Evolutionary conservation across 2,797 vertebrate species (phyloP).

Genomic region (Sitta carolinensis): DNA sequence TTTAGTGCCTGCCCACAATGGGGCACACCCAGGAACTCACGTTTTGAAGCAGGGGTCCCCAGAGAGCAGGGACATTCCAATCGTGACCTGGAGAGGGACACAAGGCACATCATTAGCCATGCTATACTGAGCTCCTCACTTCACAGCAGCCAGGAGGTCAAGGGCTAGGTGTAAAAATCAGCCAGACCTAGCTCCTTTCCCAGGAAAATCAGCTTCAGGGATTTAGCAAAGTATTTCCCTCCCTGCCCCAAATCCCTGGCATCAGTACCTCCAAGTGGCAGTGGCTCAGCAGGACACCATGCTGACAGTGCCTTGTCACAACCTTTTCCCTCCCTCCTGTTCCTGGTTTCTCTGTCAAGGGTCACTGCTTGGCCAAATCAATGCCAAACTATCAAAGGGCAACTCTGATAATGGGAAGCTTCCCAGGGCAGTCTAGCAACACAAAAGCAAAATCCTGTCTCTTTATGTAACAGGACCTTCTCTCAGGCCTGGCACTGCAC

Average conservation of each 20-base stretch:
- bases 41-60: constrained; percentile 98
- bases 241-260: background rate
- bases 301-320: background rate
- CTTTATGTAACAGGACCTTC: background rate
- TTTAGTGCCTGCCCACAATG: background rate
- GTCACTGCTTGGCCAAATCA: background rate
- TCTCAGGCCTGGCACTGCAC: background rate
- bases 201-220: background rate
- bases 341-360: background rate
- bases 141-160: background rate
- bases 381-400: background rate
- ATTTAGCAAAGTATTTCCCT: background rate
- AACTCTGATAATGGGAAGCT: background rate
- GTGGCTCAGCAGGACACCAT: background rate
- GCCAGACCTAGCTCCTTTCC: background rate
- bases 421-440: background rate
- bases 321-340: background rate
- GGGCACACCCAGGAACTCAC: constrained; percentile 76
- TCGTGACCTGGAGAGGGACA: constrained; percentile 84
- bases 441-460: background rate
- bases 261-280: background rate
- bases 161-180: background rate
- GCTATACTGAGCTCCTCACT: background rate
- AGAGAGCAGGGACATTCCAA: constrained; percentile 94
- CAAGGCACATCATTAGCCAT: background rate